phyloP scores from a whole-genome alignment of 2,113 vertebrate species.

The Orthochromis malagaraziensis region DNA sequence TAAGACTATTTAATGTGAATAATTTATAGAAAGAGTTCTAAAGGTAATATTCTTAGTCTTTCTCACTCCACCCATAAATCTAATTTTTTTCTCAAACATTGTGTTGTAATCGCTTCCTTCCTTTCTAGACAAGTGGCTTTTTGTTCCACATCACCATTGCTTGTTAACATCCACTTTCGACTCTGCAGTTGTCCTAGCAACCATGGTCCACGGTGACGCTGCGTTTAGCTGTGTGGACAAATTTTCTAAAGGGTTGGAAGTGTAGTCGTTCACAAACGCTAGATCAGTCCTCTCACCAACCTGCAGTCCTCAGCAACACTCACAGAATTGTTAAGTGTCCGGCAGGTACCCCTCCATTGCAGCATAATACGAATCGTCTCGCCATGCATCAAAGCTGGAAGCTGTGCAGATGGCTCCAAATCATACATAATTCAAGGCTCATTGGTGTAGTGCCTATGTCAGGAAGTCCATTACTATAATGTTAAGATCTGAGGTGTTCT shows the following conservation, averaged over 20 bases:
- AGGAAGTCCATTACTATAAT: conserved; percentile 47
- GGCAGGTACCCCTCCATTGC: neutral
- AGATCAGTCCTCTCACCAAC: neutral
- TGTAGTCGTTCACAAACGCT: neutral
- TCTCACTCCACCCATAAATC: neutral
- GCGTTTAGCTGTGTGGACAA: conserved; percentile 1
- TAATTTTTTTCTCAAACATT: neutral
- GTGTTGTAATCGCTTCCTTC: neutral
- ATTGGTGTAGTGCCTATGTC: conserved; percentile 19
- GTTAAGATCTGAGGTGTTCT: conserved; percentile 18
- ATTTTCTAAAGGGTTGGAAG: neutral
- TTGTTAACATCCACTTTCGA: neutral
- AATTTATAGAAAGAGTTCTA: neutral
- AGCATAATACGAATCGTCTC: neutral
- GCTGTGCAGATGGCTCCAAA: conserved; percentile 40
- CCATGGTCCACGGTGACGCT: neutral
- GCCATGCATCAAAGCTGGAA: conserved; percentile 37
- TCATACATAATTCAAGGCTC: conserved; percentile 51
- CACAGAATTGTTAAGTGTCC: neutral
- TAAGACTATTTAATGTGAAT: neutral
- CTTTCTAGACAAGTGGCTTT: neutral
- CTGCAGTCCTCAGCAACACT: neutral
- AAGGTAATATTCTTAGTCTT: neutral
- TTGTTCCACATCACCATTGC: neutral
- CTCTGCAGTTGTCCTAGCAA: neutral